These are phyloP conservation scores for Zaprionus tsacasi DNA, from an alignment of 1,140 invertebrate genomes.

Conservation along the genomic window DNA sequence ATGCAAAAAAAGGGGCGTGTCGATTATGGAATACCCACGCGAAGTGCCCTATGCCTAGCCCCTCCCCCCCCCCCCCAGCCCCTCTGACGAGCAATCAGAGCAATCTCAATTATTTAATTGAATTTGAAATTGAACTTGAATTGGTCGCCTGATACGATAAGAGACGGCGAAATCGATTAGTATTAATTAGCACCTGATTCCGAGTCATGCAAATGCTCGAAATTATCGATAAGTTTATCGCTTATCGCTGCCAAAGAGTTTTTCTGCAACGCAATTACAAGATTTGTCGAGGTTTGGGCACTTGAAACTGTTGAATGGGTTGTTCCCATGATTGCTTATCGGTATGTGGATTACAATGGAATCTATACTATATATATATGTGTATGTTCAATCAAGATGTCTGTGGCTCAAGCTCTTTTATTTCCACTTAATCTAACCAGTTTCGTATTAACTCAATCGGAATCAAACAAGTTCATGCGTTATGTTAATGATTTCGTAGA, in stretches of 20 bases:
- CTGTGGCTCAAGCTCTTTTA: neutral
- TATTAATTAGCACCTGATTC: slow-evolving; percentile 4
- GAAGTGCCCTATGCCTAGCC: neutral
- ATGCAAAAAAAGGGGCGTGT: slow-evolving; percentile 23
- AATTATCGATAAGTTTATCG: neutral
- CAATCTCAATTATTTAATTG: slow-evolving; percentile 28
- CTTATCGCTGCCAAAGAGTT: neutral
- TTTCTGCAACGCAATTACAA: neutral
- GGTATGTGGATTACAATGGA: neutral
- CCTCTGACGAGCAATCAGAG: slow-evolving; percentile 3
- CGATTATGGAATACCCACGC: neutral
- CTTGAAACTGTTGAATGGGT: neutral
- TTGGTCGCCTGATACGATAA: slow-evolving; percentile 16
- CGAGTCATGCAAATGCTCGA: neutral
- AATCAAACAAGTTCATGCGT: neutral
- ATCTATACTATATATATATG: neutral
- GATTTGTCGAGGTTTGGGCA: neutral
- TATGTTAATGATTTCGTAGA: neutral
- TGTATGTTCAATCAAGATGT: neutral
- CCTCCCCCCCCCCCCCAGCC: too few species aligned
- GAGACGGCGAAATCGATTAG: neutral
- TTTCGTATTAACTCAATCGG: neutral
- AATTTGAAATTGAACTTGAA: slow-evolving; percentile 47
- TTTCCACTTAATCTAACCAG: neutral
- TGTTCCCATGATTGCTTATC: neutral